Percentiles rank a stretch among this genome's conserved stretches.
These are phyloP conservation scores for Caenorhabditis plicata DNA, from an alignment of 2,888 invertebrate genomes.

Conservation along the genomic window DNA sequence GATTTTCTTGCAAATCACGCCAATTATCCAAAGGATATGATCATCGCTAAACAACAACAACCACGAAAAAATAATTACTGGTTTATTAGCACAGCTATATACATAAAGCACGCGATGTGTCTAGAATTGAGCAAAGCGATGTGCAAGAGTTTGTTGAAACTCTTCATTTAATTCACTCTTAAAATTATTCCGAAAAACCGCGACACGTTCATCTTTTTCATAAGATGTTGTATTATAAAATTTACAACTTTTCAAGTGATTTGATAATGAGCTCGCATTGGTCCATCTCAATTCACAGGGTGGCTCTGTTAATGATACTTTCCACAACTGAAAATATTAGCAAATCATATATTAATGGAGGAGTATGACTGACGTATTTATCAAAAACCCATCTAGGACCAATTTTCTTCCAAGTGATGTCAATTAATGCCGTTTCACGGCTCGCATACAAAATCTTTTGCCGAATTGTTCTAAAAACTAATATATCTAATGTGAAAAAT, in stretches of 20 bases:
- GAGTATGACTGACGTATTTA: constrained; percentile 7
- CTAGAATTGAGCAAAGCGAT: too few species aligned
- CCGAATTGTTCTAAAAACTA: constrained; percentile 14
- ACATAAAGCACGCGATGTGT: too few species aligned
- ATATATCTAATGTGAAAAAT: neutral
- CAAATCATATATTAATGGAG: neutral
- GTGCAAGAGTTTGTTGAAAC: too few species aligned
- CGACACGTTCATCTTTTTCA: too few species aligned
- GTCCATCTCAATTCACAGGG: constrained; percentile 9
- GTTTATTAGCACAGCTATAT: too few species aligned
- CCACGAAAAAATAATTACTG: too few species aligned
- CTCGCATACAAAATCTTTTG: constrained; percentile 12
- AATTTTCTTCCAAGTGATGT: constrained; percentile 22
- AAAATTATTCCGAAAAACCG: too few species aligned
- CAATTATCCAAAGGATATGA: too few species aligned
- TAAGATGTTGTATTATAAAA: constrained; percentile 2
- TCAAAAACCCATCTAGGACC: constrained; percentile 8
- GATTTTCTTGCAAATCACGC: too few species aligned
- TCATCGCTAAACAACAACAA: too few species aligned
- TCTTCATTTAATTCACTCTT: too few species aligned
- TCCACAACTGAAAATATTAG: constrained; percentile 10
- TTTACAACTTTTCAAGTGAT: constrained; percentile 7
- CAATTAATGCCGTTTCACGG: constrained; percentile 11
- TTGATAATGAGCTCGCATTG: constrained; percentile 6
- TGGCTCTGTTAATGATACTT: constrained; percentile 12